Conservation (phyloP, 2,888 invertebrate genomes). For the Nematopogon swammerdamellus region DNA sequence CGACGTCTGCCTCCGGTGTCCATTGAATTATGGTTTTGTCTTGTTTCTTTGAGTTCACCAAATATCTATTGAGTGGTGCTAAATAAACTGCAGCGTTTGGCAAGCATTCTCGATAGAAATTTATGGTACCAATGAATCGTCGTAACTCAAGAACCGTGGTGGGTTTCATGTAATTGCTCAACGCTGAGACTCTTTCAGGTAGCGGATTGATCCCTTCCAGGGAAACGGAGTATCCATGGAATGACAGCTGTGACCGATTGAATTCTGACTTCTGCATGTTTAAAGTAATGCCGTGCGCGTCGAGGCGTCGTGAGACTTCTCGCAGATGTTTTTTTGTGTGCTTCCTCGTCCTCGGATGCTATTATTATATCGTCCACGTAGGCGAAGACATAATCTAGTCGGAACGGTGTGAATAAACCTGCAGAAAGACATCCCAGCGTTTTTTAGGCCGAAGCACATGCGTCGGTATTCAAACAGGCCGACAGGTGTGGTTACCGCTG, state of each 20-base stretch:
- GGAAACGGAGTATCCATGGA: slow-evolving; percentile 6
- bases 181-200: slow-evolving; percentile 6
- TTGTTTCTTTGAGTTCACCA: slow-evolving; percentile 7
- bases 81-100: slow-evolving; percentile 4
- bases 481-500: slow-evolving; percentile 24
- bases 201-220: slow-evolving; percentile 3
- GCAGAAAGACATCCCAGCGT: slow-evolving; percentile 25
- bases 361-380: slow-evolving; percentile 20
- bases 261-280: slow-evolving; percentile 14
- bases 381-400: slow-evolving; percentile 14
- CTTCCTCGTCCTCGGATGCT: slow-evolving; percentile 11
- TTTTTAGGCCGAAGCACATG: slow-evolving; percentile 22
- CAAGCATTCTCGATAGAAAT: slow-evolving; percentile 7
- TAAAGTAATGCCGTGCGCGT: slow-evolving; percentile 13
- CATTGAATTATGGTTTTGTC: slow-evolving; percentile 8
- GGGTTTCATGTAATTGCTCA: slow-evolving; percentile 4
- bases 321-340: slow-evolving; percentile 14
- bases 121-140: slow-evolving; percentile 8
- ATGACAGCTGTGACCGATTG: slow-evolving; percentile 3
- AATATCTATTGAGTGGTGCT: slow-evolving; percentile 5
- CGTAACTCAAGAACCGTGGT: slow-evolving; percentile 7
- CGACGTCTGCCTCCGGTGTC: slow-evolving; percentile 3
- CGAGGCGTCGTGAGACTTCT: slow-evolving; percentile 13
- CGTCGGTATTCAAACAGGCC: slow-evolving; percentile 21
- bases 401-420: slow-evolving; percentile 19